These are phyloP conservation scores for Sula dactylatra DNA, from an alignment of 2,113 vertebrate genomes.

Conservation along the genomic window DNA sequence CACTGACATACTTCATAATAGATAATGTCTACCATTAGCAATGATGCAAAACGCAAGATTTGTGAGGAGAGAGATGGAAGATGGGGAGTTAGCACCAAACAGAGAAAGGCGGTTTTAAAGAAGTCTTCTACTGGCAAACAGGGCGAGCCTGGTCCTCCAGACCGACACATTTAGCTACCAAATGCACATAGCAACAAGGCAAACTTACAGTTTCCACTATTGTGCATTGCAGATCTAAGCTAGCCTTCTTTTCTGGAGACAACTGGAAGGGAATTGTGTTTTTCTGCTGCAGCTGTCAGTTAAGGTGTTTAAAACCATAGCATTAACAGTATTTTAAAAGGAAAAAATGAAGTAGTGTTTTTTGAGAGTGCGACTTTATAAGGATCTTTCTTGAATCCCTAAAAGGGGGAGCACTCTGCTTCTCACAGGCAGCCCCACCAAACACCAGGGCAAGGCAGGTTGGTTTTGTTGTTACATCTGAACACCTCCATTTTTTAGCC, in stretches of 20 bases:
- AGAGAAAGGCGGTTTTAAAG: background rate
- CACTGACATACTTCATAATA: background rate
- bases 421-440: background rate
- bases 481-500: background rate
- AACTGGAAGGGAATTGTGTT: background rate
- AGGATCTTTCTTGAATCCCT: background rate
- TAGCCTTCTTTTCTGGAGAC: background rate
- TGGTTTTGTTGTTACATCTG: background rate
- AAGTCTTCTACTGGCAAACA: background rate
- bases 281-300: background rate
- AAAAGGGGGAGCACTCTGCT: background rate
- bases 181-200: background rate
- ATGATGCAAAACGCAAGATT: background rate
- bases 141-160: background rate
- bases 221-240: background rate
- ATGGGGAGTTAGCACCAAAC: background rate
- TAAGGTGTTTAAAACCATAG: background rate
- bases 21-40: rapidly evolving
- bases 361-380: background rate
- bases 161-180: background rate
- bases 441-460: background rate
- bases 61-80: background rate
- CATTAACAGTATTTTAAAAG: background rate
- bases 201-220: background rate
- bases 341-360: background rate